Evolutionary conservation across 2,888 invertebrate species (phyloP), one percentile per base, ranked within the genome.

Genomic region (Mesorhabditis spiculigera): DNA sequence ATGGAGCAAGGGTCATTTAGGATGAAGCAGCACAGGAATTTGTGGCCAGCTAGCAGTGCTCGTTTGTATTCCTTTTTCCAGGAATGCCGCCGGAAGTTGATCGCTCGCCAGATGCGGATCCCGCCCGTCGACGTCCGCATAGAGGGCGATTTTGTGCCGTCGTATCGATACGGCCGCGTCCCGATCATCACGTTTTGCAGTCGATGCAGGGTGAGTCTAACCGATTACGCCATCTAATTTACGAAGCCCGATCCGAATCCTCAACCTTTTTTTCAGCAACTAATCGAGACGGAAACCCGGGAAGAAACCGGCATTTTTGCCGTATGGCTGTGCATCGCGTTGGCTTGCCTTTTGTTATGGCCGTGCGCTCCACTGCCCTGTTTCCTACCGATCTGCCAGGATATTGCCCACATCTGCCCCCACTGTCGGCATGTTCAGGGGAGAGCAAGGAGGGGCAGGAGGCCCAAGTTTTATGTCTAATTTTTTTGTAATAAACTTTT

Each of bases 321-420:
- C 61, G 73, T 75, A 67, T 66, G 78, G n/a, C 78, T 76, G 8
- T 77, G 77, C 43, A 65, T 76, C 42, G 65, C 80, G 5, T 77
- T 81, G 70, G 74, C 78, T 8, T 43, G 78, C 8, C 69, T 79
- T 6, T 69, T 82, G 64, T 74, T 84, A 16, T 84, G 82, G 81
- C 84, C 84, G 13, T 82, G 82, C 67, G 80, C 82, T 5, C 77
- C 82, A 8, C 71, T 82, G 43, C 84, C 84, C 1, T 82, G 76
- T 67, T 81, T 76, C 64, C 73, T 84, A 63, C 74, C 78, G 42
- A 75, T 74, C 16, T 84, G 82, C 69, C 73, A 79, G 63, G 84
- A 84, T 68, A 81, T 78, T 64, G 72, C 78, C 13, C 84, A 84
- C 68, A 71, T 75, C 69, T 84, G 84, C 71, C 82, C 84, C 4